Evolutionary conservation across 2,888 invertebrate genomes (phyloP).

Genomic region (Limnephilus marmoratus): DNA sequence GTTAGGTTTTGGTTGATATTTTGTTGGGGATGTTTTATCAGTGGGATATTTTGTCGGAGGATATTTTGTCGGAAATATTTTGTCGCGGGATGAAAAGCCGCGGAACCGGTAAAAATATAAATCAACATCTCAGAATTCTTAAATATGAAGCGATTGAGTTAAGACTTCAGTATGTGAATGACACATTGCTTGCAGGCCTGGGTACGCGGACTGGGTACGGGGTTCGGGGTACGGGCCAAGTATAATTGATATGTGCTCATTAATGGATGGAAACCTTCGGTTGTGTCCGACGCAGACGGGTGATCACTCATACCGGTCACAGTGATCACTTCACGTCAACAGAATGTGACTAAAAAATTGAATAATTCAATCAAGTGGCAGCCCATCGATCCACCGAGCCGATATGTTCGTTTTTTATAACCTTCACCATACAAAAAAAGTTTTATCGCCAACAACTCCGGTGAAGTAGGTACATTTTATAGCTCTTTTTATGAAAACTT

Average conservation of each 20-base stretch:
- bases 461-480: neutral
- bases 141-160: neutral
- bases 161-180: neutral
- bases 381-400: constrained; percentile 24
- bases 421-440: constrained; percentile 18
- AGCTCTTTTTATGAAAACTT: neutral
- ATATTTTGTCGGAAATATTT: no score
- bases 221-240: neutral
- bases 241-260: constrained; percentile 53
- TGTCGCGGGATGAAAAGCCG: no score
- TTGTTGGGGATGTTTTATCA: no score
- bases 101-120: neutral
- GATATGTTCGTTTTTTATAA: neutral
- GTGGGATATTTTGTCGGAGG: no score
- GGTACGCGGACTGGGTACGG: no score
- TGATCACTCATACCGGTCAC: constrained; percentile 61
- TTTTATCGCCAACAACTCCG: constrained; percentile 23
- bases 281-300: constrained; percentile 56
- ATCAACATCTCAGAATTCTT: neutral
- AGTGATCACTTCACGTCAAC: constrained; percentile 64
- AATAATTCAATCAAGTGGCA: constrained; percentile 56
- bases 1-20: no score
- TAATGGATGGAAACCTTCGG: constrained; percentile 43
- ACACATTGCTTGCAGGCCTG: neutral
- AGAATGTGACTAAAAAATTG: constrained; percentile 58